Base-by-base conservation (phyloP, 2,888 invertebrate genomes). In the Drosophila melanosoma region DNA sequence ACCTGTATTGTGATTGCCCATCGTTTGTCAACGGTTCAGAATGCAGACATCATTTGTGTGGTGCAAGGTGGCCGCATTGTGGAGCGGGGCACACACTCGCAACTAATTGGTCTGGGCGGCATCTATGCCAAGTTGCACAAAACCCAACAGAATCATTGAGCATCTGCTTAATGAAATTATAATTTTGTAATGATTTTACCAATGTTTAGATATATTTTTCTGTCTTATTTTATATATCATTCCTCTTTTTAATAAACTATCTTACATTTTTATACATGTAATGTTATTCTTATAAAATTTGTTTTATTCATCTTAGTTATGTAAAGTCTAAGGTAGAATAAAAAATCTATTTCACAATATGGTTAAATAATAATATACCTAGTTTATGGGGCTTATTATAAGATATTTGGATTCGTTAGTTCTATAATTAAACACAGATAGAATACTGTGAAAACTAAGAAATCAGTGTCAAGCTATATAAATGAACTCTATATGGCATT, bases 1-100 rank as follows among this genome's bases (percentile, higher is more conserved):
- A 98, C 98, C 0, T 97, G 97, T 87, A 95, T 98, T 73, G 96
- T 97, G 38, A 97, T 98, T 83, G 98, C 98, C 2, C 98, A 98
- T 93, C 95, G 98, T 12, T 94, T 98, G 60, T 95, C 97, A 2
- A 97, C 98, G 23, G 95, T 98, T 73, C 95, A 96, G 92, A 96
- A 96, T 92, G 97, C 97, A 0, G 96, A 98, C 93, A 93, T 96
- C 79, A 98, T 98, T 82, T 96, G 96, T 86, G 98, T 98, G 12
- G 93, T 98, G 32, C 95, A 96, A 90, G 94, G 95, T 57, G 98
- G 98, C 74, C 94, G 93, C 35, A 95, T 98, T 8, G 95, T 95
- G 0, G 98, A 98, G 91, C 94, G 94, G 79, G 98, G 98, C 29
- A 96, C 95, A 0, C 98, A 97, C 90, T 94, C 94, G 52, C 95